Percentiles rank a stretch among this genome's conserved stretches.
Evolutionary conservation across 2,888 invertebrate species (phyloP).

Genomic region (Asteroscopus sphinx): DNA sequence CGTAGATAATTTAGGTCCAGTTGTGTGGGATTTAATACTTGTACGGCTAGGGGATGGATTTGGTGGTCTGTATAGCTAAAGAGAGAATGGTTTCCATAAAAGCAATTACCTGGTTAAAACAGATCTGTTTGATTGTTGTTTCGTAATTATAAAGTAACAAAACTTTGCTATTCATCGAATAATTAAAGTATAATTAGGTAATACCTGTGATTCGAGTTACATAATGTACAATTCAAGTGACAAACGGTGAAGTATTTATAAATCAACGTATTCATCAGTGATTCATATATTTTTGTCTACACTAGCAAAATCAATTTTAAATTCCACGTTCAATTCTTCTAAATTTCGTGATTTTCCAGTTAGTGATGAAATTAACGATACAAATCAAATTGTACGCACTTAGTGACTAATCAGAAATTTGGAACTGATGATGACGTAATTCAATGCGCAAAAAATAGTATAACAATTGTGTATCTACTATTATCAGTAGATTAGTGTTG

Average conservation of each 20-base stretch:
- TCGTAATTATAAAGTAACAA: too few species aligned
- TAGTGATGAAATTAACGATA: constrained; percentile 4
- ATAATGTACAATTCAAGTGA: too few species aligned
- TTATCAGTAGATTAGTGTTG: constrained; percentile 9
- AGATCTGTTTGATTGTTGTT: neutral
- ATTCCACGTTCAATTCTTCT: constrained; percentile 2
- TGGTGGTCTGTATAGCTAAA: constrained; percentile 6
- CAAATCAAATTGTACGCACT: neutral
- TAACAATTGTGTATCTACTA: neutral
- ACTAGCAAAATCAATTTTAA: neutral
- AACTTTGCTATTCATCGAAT: too few species aligned
- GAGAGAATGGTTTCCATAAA: constrained; percentile 16
- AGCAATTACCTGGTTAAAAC: constrained; percentile 13
- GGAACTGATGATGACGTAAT: too few species aligned
- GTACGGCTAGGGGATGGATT: constrained; percentile 4
- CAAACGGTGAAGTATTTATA: neutral
- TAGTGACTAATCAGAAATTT: constrained; percentile 13
- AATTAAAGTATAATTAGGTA: too few species aligned
- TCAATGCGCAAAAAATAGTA: neutral
- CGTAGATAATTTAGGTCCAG: constrained; percentile 36
- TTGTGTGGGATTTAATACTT: constrained; percentile 27
- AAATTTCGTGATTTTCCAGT: neutral
- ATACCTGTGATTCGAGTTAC: too few species aligned
- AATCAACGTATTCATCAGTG: neutral
- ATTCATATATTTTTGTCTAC: constrained; percentile 4